Conservation (phyloP, 2,113 vertebrate species). For the Heterocephalus glaber region DNA sequence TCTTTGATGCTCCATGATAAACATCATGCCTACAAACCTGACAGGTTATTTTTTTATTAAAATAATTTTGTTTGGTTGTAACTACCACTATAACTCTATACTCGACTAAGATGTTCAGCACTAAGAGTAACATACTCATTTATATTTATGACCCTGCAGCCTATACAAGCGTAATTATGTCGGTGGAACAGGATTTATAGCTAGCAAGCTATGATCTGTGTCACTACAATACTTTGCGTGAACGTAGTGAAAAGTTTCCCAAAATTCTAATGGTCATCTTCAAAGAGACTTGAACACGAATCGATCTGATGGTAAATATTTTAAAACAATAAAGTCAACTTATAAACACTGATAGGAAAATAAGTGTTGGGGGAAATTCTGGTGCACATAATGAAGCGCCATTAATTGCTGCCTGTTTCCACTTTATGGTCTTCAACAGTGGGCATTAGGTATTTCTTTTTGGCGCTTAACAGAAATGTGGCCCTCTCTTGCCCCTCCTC, state of each 20-base stretch:
- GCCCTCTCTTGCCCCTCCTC: neutral
- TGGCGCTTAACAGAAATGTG: neutral
- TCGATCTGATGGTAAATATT: neutral
- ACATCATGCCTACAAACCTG: neutral
- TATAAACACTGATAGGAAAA: conserved; percentile 17
- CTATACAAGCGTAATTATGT: conserved; percentile 1
- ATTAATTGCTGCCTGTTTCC: neutral
- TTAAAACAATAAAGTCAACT: conserved; percentile 45
- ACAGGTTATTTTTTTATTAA: conserved; percentile 46
- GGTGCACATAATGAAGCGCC: neutral
- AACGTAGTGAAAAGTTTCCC: neutral
- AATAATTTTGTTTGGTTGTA: neutral
- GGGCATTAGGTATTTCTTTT: neutral
- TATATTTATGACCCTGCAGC: neutral
- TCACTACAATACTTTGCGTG: neutral
- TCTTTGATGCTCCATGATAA: neutral
- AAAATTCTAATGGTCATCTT: conserved; percentile 50
- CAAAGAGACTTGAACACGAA: neutral
- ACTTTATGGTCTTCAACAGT: neutral
- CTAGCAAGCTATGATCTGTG: neutral
- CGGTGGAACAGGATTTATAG: conserved; percentile 1
- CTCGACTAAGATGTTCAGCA: conserved; percentile 22
- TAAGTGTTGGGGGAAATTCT: neutral
- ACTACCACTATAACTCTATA: neutral
- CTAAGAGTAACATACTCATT: neutral